These are phyloP conservation scores for Salpingus planirostris DNA, from an alignment of 2,888 invertebrate species.

Conservation along the genomic window DNA sequence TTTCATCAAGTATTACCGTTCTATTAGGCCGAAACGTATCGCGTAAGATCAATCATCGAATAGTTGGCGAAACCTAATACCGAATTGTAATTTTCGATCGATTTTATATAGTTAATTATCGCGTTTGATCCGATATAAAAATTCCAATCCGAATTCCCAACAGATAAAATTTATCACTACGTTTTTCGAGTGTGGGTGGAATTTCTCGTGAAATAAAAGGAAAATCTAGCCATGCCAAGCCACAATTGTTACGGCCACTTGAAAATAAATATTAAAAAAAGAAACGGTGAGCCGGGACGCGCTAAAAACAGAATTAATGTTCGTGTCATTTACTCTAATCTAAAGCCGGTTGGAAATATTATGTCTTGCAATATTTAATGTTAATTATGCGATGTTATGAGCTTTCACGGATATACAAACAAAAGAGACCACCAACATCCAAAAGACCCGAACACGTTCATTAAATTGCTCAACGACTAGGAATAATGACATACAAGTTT, in stretches of 20 bases:
- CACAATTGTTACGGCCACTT: conserved; percentile 13
- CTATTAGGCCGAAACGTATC: too few relatives aligned
- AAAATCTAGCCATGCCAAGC: conserved; percentile 13
- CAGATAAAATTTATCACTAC: too few relatives aligned
- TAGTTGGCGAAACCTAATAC: too few relatives aligned
- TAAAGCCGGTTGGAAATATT: conserved; percentile 9
- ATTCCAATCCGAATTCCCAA: too few relatives aligned
- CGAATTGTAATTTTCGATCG: too few relatives aligned
- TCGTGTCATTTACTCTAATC: conserved; percentile 10
- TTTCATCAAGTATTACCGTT: too few relatives aligned
- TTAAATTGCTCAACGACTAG: conserved; percentile 20
- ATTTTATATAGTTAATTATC: too few relatives aligned
- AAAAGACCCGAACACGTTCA: conserved; percentile 13
- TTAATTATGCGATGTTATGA: conserved; percentile 13
- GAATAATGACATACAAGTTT: conserved; percentile 22
- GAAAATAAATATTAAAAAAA: conserved; percentile 5
- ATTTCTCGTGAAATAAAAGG: conserved; percentile 8
- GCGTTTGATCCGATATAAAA: too few relatives aligned
- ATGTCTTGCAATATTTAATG: conserved; percentile 13
- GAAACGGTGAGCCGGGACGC: too few relatives aligned
- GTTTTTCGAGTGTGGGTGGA: too few relatives aligned
- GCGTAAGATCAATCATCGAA: too few relatives aligned
- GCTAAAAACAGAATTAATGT: conserved; percentile 9
- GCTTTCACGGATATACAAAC: conserved; percentile 11
- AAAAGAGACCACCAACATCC: conserved; percentile 15